phyloP scores from a whole-genome alignment of 1,140 invertebrate species.

The Ceratosolen solmsi region DNA sequence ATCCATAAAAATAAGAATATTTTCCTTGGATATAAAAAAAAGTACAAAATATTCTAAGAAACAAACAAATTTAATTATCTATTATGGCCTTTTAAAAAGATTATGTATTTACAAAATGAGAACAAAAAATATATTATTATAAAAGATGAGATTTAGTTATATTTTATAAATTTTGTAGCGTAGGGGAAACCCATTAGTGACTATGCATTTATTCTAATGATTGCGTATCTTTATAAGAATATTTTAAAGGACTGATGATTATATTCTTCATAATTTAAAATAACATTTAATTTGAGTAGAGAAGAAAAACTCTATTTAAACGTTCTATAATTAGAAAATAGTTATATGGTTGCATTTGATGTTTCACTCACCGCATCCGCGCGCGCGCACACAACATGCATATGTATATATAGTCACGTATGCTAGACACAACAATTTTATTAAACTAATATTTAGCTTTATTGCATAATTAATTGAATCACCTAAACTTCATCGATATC shows the following conservation, averaged over 20 bases:
- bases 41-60: conserved; percentile 31
- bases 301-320: neutral
- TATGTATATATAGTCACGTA: neutral
- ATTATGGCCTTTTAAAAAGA: neutral
- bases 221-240: conserved; percentile 13
- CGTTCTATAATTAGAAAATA: neutral
- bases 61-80: neutral
- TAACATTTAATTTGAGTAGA: neutral
- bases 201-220: neutral
- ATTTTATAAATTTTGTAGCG: neutral
- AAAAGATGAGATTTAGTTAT: neutral
- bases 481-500: no score
- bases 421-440: neutral
- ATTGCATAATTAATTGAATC: no score
- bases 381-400: neutral
- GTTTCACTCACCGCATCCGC: neutral
- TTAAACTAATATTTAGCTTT: neutral
- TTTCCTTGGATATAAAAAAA: conserved; percentile 4
- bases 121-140: conserved; percentile 11
- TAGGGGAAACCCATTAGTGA: neutral
- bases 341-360: neutral
- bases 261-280: conserved; percentile 5
- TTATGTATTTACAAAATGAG: neutral
- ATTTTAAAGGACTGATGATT: neutral
- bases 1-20: neutral